Evolutionary conservation across 2,797 vertebrate species (phyloP), one percentile per base, ranked within the genome.

Genomic region (Hypotaenidia philippensis): DNA sequence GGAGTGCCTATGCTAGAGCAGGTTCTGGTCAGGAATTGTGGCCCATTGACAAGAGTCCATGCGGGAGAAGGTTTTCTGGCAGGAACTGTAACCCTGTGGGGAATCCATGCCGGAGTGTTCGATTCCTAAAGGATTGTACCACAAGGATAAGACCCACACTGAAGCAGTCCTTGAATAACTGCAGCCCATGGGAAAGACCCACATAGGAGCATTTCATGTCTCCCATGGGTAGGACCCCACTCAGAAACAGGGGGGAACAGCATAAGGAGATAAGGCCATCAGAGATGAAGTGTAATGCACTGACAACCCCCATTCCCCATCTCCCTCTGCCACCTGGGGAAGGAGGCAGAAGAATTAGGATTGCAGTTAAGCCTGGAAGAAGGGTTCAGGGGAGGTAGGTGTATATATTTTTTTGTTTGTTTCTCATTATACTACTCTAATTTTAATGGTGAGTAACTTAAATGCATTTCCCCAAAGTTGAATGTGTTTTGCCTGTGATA

Each of bases 351-450:
- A 66, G 13, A 44, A 8, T 49, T 25, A 61, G 6, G 40, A 63
- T 17, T 40, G 15, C 40, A 70, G 6, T 5, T 55, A 20, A 47
- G 7, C 29, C 49, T 53, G 32, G 55, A 61, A 56, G 32, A 49
- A 70, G 31, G 4, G 1, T 5, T 4, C 2, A 2, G 8, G 3
- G 4, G 7, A 41, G 17, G 18, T 7, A 41, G 18, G 23, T 18
- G 11, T 17, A 25, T 29, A 63, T 63, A 70, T 49, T 26, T 6
- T 21, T 70, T 79, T 49, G 11, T 53, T 40, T 40, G 3, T 79
- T n/a, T 27, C 66, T 56, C 14, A n/a, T 23, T 72, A 20, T 44
- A 10, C 19, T 36, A 27, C 19, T 52, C 19, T 65, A 23, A 56
- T 70, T 70, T 63, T 31, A 79, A 41, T 21, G 59, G 38, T 7